Evolutionary conservation across 2,888 invertebrate genomes (phyloP), one percentile per base, ranked within the genome.

Genomic region (Parnassius orleans): DNA sequence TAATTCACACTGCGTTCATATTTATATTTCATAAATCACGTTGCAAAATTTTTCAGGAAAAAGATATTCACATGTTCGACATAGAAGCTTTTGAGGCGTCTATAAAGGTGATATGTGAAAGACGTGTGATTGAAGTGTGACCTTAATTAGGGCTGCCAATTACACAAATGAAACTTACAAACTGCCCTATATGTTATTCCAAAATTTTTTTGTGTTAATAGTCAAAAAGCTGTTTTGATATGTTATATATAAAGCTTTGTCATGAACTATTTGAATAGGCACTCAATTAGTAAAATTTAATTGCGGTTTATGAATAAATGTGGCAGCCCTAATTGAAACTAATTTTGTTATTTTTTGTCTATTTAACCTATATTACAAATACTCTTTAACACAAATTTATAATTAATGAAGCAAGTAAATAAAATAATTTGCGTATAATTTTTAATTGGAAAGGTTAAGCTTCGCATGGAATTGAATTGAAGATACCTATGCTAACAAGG

Each of bases 31-130:
- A 33, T 33, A 33, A 33, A 33, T 7, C 33, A 33, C 33, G 5
- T 33, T 33, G 33, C 46, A 54, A 46, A 48, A 62, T 58, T 82
- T 90, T 90, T 66, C 90, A 90, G 91, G 90, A 90, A 69, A 86
- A 81, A 77, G 81, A 86, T 68, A 86, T 89, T 69, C 80, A 72
- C 61, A 82, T 82, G 59, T 79, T 74, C 66, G 89, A 90, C 74
- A 85, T 90, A 78, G 87, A 90, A 69, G 89, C 89, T 65, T 90
- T 90, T 76, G 90, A 90, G 76, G 86, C 90, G 60, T 90, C 87
- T 63, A 90, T 91, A 69, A 91, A 91, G 91, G 91, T 91, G 90
- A 90, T 70, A 69, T 77, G 78, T 79, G 76, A 77, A 72, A 78
- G 72, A 72, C 53, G 72, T 71, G 72, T 73, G 72, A 65, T 63